Evolutionary conservation across 2,113 vertebrate species (phyloP), one percentile per base, ranked within the genome.

Genomic region (Rhipidura dahli): DNA sequence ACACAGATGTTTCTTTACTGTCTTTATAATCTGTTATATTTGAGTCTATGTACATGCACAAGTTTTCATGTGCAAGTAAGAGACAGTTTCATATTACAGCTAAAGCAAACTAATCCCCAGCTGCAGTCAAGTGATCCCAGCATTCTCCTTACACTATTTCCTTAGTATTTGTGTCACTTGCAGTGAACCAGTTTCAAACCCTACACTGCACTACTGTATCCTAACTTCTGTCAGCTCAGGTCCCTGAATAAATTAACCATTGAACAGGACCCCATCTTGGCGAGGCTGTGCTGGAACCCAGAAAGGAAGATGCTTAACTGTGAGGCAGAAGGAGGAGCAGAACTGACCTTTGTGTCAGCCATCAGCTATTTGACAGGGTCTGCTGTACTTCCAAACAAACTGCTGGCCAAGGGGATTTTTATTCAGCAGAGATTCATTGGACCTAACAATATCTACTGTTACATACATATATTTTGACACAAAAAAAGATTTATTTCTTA

Each of bases 241-340:
- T 75, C 22, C 20, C 49, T 51, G 33, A 89, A 64, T 13, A 86
- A 59, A 47, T 42, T 56, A 59, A 11, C 53, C 33, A 35, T 15
- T 39, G 59, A 61, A 53, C 2, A 13, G 27, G 11, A 59, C 1
- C 6, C 13, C 22, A 12, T n/a, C 1, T 1, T 33, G 33, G 61
- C 28, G 6, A 79, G 9, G 20, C 13, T 66, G 11, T 21, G 18
- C 35, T 76, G 44, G 28, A 87, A 83, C 5, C 20, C 39, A 50
- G 20, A 80, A 83, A 40, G 19, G 5, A 87, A 72, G 12, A 5
- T 33, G 15, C 15, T 66, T 57, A 18, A 47, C 40, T 69, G 49
- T 10, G 8, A 64, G 30, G 40, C 5, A 87, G 50, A 28, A 81
- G 12, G 40, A 65, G 21, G 9, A 77, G 35, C 30, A 42, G 37